phyloP scores from a whole-genome alignment of 92 coral and sea anemone species.

The Virgularia gustaviana region DNA sequence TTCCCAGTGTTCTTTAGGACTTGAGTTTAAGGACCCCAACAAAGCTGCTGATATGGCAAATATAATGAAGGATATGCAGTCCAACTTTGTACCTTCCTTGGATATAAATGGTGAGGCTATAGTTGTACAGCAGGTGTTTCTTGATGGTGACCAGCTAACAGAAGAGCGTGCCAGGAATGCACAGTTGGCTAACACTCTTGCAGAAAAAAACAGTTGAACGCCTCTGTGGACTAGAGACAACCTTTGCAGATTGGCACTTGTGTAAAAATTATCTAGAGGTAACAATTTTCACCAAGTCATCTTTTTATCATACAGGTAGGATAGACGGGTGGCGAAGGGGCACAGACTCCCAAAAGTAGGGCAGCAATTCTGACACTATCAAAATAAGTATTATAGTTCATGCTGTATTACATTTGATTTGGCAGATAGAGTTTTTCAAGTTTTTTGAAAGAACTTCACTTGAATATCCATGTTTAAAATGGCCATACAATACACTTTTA shows the following conservation, averaged over 20 bases:
- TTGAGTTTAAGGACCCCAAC: constrained; percentile 19
- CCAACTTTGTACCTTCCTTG: constrained; percentile 19
- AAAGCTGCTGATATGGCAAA: constrained; percentile 36
- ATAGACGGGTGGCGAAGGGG: too few relatives aligned
- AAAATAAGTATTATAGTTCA: too few relatives aligned
- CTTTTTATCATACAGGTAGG: too few relatives aligned
- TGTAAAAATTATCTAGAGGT: too few relatives aligned
- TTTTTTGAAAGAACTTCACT: too few relatives aligned
- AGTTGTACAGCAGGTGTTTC: neutral
- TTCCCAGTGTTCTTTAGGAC: constrained; percentile 18
- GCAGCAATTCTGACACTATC: too few relatives aligned
- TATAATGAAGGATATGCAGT: constrained; percentile 15
- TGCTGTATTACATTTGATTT: too few relatives aligned
- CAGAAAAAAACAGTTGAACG: constrained; percentile 26
- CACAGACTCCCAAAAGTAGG: too few relatives aligned
- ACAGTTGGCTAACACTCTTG: neutral
- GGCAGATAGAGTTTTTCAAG: too few relatives aligned
- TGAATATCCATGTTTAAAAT: too few relatives aligned
- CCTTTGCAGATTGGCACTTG: constrained; percentile 59
- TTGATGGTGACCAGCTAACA: neutral
- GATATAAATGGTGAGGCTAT: neutral
- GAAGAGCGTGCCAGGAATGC: constrained; percentile 3
- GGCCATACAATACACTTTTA: too few relatives aligned
- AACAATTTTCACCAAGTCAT: too few relatives aligned
- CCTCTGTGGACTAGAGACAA: constrained; percentile 32